Conservation (phyloP, 2,797 vertebrate species). For the Hozukius guyotensis region DNA sequence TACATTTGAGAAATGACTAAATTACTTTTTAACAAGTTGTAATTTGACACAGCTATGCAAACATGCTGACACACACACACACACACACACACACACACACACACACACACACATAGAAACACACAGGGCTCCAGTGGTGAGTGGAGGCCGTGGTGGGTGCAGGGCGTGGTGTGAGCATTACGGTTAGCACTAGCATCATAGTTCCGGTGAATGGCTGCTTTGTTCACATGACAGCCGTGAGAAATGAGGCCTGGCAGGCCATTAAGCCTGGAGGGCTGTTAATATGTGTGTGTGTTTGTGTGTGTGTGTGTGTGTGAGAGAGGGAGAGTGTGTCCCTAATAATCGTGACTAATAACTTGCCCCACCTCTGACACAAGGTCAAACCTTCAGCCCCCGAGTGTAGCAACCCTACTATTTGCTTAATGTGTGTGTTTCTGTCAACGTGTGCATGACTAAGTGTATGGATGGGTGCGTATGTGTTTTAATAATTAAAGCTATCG, state of each 20-base stretch:
- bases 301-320: constrained; percentile 15
- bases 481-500: constrained; percentile 79
- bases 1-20: constrained; percentile 64
- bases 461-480: constrained; percentile 61
- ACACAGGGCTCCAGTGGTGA: constrained; percentile 45
- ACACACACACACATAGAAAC: neutral
- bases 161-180: constrained; percentile 80
- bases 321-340: constrained; percentile 68
- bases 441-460: constrained; percentile 52
- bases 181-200: constrained; percentile 77
- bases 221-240: constrained; percentile 86
- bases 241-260: constrained; percentile 81
- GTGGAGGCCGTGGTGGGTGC: constrained; percentile 54
- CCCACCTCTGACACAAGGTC: constrained; percentile 83
- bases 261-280: constrained; percentile 75
- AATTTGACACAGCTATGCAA: constrained; percentile 81
- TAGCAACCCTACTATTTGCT: constrained; percentile 69
- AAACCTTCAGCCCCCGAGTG: constrained; percentile 60
- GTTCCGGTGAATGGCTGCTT: constrained; percentile 86
- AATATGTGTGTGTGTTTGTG: constrained; percentile 42
- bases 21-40: constrained; percentile 78
- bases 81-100: constrained; percentile 3
- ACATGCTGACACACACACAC: constrained; percentile 61
- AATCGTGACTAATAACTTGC: constrained; percentile 83
- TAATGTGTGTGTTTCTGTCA: constrained; percentile 41